phyloP scores from a whole-genome alignment of 1,140 invertebrate species.

The Chelonus insularis region DNA sequence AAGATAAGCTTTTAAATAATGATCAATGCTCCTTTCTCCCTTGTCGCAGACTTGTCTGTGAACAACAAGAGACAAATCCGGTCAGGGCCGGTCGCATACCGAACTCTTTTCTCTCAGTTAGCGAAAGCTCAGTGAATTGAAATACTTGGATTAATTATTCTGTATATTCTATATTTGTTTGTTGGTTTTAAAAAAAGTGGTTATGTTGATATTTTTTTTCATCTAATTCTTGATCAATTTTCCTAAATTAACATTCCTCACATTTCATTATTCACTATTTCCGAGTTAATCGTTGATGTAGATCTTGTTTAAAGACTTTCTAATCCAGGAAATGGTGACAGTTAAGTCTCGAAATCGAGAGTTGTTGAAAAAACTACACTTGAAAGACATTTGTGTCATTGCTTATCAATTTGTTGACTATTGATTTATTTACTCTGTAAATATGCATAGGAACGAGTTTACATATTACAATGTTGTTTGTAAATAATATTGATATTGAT shows the following conservation, averaged over 20 bases:
- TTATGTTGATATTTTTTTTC: too few relatives aligned
- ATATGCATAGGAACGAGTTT: too few relatives aligned
- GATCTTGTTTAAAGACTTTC: background rate
- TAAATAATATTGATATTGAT: too few relatives aligned
- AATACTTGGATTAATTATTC: background rate
- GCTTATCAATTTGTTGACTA: too few relatives aligned
- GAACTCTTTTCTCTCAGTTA: conserved; percentile 9
- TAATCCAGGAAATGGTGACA: background rate
- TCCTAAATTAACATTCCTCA: too few relatives aligned
- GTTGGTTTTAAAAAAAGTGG: too few relatives aligned
- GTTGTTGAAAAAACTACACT: background rate
- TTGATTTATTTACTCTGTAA: too few relatives aligned
- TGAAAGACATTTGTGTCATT: background rate
- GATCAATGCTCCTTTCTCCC: background rate
- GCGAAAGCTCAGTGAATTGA: conserved; percentile 29
- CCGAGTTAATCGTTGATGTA: background rate
- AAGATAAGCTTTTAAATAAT: background rate
- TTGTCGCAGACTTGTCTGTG: background rate
- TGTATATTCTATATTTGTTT: background rate
- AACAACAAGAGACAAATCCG: conserved; percentile 17
- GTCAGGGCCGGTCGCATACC: conserved; percentile 29
- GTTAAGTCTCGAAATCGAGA: background rate
- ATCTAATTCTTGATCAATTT: too few relatives aligned
- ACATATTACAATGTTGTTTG: too few relatives aligned
- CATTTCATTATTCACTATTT: background rate